Evolutionary conservation across 2,888 invertebrate genomes (phyloP).

Genomic region (Xanthorhoe spadicearia): DNA sequence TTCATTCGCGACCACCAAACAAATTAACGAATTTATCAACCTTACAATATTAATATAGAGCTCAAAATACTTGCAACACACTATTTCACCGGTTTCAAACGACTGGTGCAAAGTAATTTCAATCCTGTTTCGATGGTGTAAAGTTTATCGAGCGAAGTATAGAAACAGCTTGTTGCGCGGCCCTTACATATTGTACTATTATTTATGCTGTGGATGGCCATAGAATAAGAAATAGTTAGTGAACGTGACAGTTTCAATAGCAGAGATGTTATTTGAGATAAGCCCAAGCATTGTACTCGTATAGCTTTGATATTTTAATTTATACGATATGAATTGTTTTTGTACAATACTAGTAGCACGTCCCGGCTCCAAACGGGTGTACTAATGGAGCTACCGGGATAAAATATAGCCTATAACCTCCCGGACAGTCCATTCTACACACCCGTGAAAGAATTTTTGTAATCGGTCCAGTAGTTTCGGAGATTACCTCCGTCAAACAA

Average conservation of each 20-base stretch:
- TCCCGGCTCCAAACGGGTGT: too few species aligned
- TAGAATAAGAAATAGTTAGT: not conserved
- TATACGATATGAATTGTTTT: conserved; percentile 4
- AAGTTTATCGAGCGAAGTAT: not conserved
- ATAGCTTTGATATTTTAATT: not conserved
- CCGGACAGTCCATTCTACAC: too few species aligned
- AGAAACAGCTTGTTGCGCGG: not conserved
- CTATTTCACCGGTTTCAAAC: not conserved
- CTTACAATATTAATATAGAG: not conserved
- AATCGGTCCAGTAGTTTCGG: too few species aligned
- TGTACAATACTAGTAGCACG: too few species aligned
- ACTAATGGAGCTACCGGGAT: too few species aligned
- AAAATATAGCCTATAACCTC: too few species aligned
- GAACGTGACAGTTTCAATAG: conserved; percentile 16
- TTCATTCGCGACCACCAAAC: conserved; percentile 38
- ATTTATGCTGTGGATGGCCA: not conserved
- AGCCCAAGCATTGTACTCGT: not conserved
- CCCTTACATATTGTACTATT: not conserved
- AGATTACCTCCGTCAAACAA: too few species aligned
- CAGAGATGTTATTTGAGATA: conserved; percentile 4
- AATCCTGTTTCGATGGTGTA: not conserved
- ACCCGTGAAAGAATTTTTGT: too few species aligned
- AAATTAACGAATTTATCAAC: not conserved
- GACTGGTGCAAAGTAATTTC: not conserved
- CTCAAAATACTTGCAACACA: not conserved